Evolutionary conservation across 2,888 invertebrate genomes (phyloP).

Genomic region (Andrena marginata): DNA sequence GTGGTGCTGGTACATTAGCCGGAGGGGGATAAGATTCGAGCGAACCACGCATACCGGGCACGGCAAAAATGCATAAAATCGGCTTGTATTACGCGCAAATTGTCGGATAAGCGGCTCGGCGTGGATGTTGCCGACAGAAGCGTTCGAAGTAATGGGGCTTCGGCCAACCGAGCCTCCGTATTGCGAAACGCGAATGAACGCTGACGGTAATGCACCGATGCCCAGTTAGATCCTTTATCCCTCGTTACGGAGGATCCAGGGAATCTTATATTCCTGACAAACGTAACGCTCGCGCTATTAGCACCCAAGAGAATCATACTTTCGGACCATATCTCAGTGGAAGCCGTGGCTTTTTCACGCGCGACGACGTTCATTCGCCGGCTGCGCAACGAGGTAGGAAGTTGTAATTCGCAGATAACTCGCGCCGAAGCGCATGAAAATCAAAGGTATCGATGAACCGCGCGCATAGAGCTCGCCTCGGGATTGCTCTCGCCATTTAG

Average conservation of each 20-base stretch:
- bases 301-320: conserved; percentile 31
- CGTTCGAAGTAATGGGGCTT: conserved; percentile 52
- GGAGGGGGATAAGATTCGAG: conserved; percentile 36
- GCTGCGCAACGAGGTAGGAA: conserved; percentile 27
- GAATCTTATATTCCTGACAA: conserved; percentile 36
- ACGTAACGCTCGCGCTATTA: conserved; percentile 35
- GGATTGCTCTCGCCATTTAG: conserved; percentile 2
- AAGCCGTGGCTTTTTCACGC: not conserved
- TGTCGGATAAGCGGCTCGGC: conserved; percentile 39
- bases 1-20: conserved; percentile 43
- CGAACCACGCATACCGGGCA: conserved; percentile 29
- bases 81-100: conserved; percentile 61
- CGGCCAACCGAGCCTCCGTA: conserved; percentile 23
- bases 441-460: not conserved
- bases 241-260: conserved; percentile 2
- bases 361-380: not conserved
- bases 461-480: not conserved
- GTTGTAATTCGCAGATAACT: conserved; percentile 43
- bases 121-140: conserved; percentile 39
- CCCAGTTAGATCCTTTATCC: conserved; percentile 40
- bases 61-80: conserved; percentile 53
- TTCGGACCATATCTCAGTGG: conserved; percentile 21
- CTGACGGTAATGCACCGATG: conserved; percentile 40
- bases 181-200: conserved; percentile 30
- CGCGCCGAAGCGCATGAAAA: conserved; percentile 25